Evolutionary conservation across 2,113 vertebrate genomes (phyloP), one percentile per base, ranked within the genome.

Genomic region (Antidorcas marsupialis): DNA sequence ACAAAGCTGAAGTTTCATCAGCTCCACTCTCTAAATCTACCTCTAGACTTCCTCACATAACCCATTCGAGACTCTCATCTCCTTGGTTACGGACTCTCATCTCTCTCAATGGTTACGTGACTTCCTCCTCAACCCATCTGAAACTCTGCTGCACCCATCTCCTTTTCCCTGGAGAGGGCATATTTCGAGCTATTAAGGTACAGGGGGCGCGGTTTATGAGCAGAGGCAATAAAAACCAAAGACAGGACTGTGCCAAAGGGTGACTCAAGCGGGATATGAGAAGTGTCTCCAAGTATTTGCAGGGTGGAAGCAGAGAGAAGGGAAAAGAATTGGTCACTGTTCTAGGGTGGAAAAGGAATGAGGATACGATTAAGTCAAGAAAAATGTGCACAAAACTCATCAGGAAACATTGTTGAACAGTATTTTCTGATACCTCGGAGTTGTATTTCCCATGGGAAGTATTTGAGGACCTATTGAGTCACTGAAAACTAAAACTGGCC

Each of bases 231-330:
- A 98, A 98, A 98, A 98, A 67, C 81, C 52, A 19, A 97, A 96
- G 96, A 88, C 92, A 33, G 36, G 82, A 36, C 86, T 19, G 19
- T 92, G 95, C 98, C 98, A 98, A 95, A 62, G 4, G 0, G 94
- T 98, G 98, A 98, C 98, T 98, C 98, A 98, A 50, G 94, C 9
- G 81, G 98, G 97, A 85, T 97, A 79, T 98, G 98, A 98, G 97
- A 95, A 52, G 94, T 11, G 81, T 62, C 95, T 97, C 59, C 85
- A 97, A 98, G 94, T 53, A 98, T 97, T 90, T 92, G 59, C 81
- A 93, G 96, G 97, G 98, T 95, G 98, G 95, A 87, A 95, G 89
- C n/a, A 0, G 39, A 55, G 76, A 82, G 89, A 64, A 64, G 45
- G 96, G 94, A 87, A 89, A 94, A 97, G 94, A 97, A 98, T 94